Evolutionary conservation across 2,888 invertebrate genomes (phyloP).

Genomic region (Rhopalosiphum nymphaeae): DNA sequence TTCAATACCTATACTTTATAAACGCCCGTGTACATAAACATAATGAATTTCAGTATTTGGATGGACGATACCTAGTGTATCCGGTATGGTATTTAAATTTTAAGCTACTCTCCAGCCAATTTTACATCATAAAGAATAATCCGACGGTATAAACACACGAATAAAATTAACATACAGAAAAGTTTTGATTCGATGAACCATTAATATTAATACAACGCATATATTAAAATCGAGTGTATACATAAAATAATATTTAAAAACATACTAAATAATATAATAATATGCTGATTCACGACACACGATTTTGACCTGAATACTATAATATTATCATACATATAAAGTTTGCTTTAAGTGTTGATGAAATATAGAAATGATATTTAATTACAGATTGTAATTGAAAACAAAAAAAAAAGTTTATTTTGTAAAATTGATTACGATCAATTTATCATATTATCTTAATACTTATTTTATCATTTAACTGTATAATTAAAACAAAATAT

Average conservation of each 20-base stretch:
- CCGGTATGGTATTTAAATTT: slow-evolving; percentile 37
- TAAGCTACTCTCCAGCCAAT: slow-evolving; percentile 22
- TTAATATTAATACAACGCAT: slow-evolving; percentile 13
- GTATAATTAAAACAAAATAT: not conserved
- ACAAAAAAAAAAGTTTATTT: not conserved
- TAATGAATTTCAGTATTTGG: not conserved
- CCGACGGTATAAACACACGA: not conserved
- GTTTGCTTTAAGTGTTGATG: not conserved
- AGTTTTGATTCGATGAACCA: slow-evolving; percentile 32
- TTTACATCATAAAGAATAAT: slow-evolving; percentile 44
- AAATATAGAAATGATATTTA: not conserved
- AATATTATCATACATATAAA: not conserved
- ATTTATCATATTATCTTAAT: not conserved
- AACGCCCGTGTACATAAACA: not conserved
- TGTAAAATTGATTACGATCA: not conserved
- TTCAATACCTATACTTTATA: not conserved
- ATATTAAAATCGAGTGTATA: slow-evolving; percentile 15
- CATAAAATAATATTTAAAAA: slow-evolving; percentile 36
- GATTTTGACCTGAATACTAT: not conserved
- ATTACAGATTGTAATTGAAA: not conserved
- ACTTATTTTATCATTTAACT: not conserved
- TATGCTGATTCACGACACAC: not conserved
- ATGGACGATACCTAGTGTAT: not conserved
- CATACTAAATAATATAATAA: not conserved
- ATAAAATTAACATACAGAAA: slow-evolving; percentile 17